Evolutionary conservation across 2,113 vertebrate genomes (phyloP), one percentile per base, ranked within the genome.

Genomic region (Tachuris rubrigastra): DNA sequence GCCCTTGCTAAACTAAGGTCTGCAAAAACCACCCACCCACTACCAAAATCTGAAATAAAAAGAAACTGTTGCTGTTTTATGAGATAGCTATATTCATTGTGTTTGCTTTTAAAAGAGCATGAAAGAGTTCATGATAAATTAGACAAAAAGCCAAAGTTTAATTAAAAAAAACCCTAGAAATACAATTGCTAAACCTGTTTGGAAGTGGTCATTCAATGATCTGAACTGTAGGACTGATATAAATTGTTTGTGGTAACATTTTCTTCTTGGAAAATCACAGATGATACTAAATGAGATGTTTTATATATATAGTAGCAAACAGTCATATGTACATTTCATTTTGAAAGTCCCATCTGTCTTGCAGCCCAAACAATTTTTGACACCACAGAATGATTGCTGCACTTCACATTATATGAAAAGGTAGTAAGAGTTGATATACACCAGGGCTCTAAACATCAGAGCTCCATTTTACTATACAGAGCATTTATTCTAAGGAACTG

Each of bases 331-430:
- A 98, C 98, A 98, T 98, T 98, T 98, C 97, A 98, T 98, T 98
- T 98, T 98, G 98, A 98, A 98, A 97, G 97, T 97, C 97, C 95
- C 98, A 98, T 98, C 98, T 98, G 96, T 98, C 98, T 98, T 98
- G 87, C 78, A 97, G 78, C 86, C 97, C 95, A 97, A 98, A 98
- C 96, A 97, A 93, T 95, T 97, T 97, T 93, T 97, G 98, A 98
- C 98, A 98, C 52, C 59, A 77, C 71, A 94, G 96, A 98, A 96
- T 96, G 95, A 98, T 97, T 96, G 97, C 96, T 90, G 91, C 50
- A 89, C 83, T 97, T 97, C 78, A 82, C 59, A 12, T 97, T 76
- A 55, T 80, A 63, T 93, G 90, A 94, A 97, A 96, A 96, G 85
- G 96, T 75, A 78, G 88, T 95, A 91, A 95, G 89, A 89, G 83